Conservation (phyloP, 2,113 vertebrate species). For the Ailurus styani region DNA sequence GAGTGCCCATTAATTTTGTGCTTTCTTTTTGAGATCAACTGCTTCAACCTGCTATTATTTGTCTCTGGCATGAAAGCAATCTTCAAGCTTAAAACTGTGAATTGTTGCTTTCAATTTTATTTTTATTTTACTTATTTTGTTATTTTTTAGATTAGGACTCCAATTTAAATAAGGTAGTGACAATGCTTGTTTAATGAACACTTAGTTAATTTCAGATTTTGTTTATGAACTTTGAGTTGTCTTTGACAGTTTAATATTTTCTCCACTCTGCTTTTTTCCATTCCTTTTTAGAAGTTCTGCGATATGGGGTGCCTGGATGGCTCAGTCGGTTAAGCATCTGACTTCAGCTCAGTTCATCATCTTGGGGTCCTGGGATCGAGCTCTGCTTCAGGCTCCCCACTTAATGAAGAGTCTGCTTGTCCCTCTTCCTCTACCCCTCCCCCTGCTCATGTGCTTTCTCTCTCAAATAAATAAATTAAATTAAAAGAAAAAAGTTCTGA, state of each 20-base stretch:
- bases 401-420: neutral
- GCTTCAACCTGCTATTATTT: constrained; percentile 19
- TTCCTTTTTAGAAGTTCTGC: neutral
- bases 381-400: neutral
- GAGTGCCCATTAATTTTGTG: constrained; percentile 1
- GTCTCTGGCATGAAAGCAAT: neutral
- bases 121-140: neutral
- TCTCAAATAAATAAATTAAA: neutral
- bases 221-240: neutral
- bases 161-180: neutral
- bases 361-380: neutral
- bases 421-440: neutral
- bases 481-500: neutral
- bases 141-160: neutral
- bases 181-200: neutral
- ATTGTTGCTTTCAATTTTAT: neutral
- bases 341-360: neutral
- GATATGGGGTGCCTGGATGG: neutral
- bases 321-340: neutral
- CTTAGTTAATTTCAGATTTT: neutral
- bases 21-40: constrained; percentile 7
- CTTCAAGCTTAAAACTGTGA: neutral
- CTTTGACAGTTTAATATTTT: neutral
- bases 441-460: neutral
- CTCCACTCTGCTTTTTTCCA: neutral